Evolutionary conservation across 2,888 invertebrate genomes (phyloP), one percentile per base, ranked within the genome.

Genomic region (Spicauda simplicius): DNA sequence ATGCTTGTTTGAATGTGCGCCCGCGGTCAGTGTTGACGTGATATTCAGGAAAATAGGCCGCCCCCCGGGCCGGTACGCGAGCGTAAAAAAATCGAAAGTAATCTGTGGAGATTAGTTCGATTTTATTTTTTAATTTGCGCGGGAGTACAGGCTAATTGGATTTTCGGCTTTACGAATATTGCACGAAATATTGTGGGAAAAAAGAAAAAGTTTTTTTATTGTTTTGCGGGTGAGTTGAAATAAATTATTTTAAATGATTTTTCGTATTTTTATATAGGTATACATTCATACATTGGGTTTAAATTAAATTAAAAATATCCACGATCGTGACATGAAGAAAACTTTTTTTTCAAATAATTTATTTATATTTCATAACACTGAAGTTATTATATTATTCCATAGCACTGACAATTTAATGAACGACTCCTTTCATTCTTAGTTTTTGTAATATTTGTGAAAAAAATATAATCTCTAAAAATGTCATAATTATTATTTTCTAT

Each of bases 41-140:
- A 73, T 78, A 75, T 79, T 87, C 85, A 83, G 80, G 80, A 86
- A 87, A 83, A 90, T 86, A 90, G 87, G 90, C 86, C 87, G 90
- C 76, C 72, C 65, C 62, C 73, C 72, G 74, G 68, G 78, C 75
- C 80, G 80, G 82, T 60, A 71, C 78, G 79, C 78, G 82, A 78
- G 76, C 77, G 80, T 76, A 77, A 78, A 84, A 76, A 74, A 74
- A 76, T 80, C 80, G 79, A 80, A 84, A 82, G 73, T 83, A 75
- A 77, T 80, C 76, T 74, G 65, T 76, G 71, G 68, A 53, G 73
- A 75, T 76, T 73, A 76, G 74, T 76, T 77, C 72, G 75, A 73
- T 63, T 64, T 66, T 69, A 69, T 73, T 71, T 71, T 55, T 55
- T 12, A 20, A 30, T 66, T 58, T 10, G 54, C 60, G 65, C 59